Evolutionary conservation across 2,113 vertebrate genomes (phyloP).

Genomic region (Proteles cristata): DNA sequence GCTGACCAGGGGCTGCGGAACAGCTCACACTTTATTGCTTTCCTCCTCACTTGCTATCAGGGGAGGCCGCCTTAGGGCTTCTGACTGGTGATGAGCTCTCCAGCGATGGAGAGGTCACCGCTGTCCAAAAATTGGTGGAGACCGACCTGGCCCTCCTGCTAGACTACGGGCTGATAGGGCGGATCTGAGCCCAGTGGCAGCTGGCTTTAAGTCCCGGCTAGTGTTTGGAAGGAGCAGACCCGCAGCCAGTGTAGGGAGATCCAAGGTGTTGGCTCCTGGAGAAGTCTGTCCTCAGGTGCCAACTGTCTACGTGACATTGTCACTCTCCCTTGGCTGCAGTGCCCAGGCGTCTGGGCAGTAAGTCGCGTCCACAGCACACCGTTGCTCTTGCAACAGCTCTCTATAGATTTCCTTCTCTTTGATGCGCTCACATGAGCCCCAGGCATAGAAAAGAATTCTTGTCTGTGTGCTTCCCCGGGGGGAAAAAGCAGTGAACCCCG

Average conservation of each 20-base stretch:
- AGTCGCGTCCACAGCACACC: not conserved
- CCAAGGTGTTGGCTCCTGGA: not conserved
- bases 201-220: not conserved
- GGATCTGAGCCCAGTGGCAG: not conserved
- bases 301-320: not conserved
- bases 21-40: not conserved
- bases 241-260: not conserved
- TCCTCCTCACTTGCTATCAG: not conserved
- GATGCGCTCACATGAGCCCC: not conserved
- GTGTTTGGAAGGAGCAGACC: not conserved
- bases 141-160: not conserved
- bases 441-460: not conserved
- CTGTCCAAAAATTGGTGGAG: not conserved
- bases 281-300: not conserved
- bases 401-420: not conserved
- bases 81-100: slow-evolving; percentile 32
- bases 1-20: slow-evolving; percentile 14
- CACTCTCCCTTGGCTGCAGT: not conserved
- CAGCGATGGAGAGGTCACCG: not conserved
- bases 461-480: not conserved
- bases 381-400: not conserved
- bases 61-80: not conserved
- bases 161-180: not conserved
- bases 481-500: not conserved
- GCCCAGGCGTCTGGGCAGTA: not conserved